Evolutionary conservation across 2,113 vertebrate genomes (phyloP), one percentile per base, ranked within the genome.

Genomic region (Tragelaphus buxtoni): DNA sequence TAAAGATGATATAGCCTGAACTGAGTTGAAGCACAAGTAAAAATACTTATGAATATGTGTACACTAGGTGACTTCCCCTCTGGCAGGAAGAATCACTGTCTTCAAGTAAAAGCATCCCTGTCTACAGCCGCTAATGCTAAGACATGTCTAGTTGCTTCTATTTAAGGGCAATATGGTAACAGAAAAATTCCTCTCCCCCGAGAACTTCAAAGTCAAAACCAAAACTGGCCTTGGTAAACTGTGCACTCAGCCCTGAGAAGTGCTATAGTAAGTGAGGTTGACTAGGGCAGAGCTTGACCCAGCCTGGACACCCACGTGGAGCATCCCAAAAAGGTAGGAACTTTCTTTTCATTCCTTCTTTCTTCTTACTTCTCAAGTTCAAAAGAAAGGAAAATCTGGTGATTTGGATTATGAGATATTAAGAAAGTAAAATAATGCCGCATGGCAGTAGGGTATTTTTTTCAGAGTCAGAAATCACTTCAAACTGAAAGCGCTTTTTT

Each of bases 341-440:
- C 10, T 83, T 89, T 42, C 35, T 35, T 88, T 49, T 28, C 26
- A 32, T 83, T 49, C 3, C 8, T 20, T 30, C 45, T 58, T 88
- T 79, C 49, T 76, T 82, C 51, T 24, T 42, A n/a, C 49, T 55
- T 96, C 35, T 85, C 90, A 60, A 22, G 56, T 80, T 86, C 55
- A 74, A 88, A 96, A 39, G 16, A 82, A 82, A 63, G 53, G n/a
- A 82, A 72, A 42, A 74, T 49, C 74, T 76, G 10, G 26, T 56
- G 30, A 86, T 82, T 51, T 86, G 69, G 7, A 22, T 61, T 92
- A 42, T 91, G 51, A 76, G 3, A n/a, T 65, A 53, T 61, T 87
- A 90, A 94, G 47, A 87, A 90, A 91, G 32, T 58, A 65, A 93
- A 96, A 86, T 76, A 93, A 58, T 72, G n/a, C 26, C 47, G 53